Evolutionary conservation across 2,888 invertebrate species (phyloP), one percentile per base, ranked within the genome.

Genomic region (Amblyjoppa proteus): DNA sequence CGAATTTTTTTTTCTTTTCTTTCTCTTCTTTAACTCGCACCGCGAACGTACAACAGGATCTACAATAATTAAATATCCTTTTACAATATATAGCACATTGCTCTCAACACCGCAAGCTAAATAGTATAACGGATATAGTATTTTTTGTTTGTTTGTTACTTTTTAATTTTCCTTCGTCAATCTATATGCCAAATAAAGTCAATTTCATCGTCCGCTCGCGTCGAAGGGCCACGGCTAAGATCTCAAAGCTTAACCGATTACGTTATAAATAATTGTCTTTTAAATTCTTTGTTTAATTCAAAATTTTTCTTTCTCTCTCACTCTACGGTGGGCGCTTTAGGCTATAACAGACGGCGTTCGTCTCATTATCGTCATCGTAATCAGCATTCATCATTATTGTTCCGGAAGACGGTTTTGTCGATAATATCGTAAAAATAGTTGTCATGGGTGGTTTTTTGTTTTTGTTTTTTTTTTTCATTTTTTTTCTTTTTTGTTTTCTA

Each of bases 361-460:
- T 76, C 76, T 75, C 38, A 68, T 58, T 45, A 71, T 77, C 68
- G 70, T 83, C 78, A 83, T 81, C 81, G 69, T 80, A 77, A 81
- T 84, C 86, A 76, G 76, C 85, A 83, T 83, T 58, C 58, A 28
- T 86, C 79, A 88, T 89, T 91, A 92, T 88, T 90, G 90, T 92
- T 90, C 90, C 91, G 93, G 92, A 93, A 93, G 93, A 93, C 93
- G 91, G 89, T 89, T 89, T 91, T 90, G 90, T 90, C 86, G 85
- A 88, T 89, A 88, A 91, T 89, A 91, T 91, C 91, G 91, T 90
- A 91, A 92, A 92, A 91, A 90, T 91, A 92, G 89, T 91, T 90
- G 88, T 86, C 88, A 89, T 88, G 85, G 87, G 77, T 56, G 53
- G 84, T 84, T 13, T 41, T 11, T 41, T n/a, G n/a, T n/a, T n/a